Evolutionary conservation across 37 sponge, comb jelly and placozoan genomes (phyloP).

Genomic region (Crambe crambe): DNA sequence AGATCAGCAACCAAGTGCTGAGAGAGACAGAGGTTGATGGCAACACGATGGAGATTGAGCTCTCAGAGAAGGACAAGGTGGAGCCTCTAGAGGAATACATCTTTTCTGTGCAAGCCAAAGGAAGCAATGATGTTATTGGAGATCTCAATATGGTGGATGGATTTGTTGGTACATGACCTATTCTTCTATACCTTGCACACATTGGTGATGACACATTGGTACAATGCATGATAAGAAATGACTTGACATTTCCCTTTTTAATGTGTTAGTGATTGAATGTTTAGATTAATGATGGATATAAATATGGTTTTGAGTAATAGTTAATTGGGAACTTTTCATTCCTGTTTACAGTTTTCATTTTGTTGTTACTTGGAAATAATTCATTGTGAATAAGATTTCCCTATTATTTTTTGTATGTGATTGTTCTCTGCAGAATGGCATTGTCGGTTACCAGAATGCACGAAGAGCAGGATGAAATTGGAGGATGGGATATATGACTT

Average conservation of each 20-base stretch:
- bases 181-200: too few species aligned
- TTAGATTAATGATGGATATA: too few species aligned
- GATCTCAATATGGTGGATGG: background rate
- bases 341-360: too few species aligned
- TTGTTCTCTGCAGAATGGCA: slow-evolving; percentile 14
- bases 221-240: too few species aligned
- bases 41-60: background rate
- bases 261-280: too few species aligned
- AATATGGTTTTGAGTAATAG: too few species aligned
- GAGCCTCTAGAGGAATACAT: background rate
- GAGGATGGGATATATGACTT: slow-evolving; percentile 10
- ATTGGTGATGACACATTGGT: too few species aligned
- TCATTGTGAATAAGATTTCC: too few species aligned
- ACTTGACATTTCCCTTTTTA: too few species aligned
- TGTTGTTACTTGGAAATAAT: too few species aligned
- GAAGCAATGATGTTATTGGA: background rate
- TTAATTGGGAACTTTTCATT: too few species aligned
- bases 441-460: slow-evolving; percentile 9
- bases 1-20: background rate
- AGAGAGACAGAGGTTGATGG: background rate
- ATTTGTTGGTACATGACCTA: slow-evolving; percentile 4
- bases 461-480: background rate
- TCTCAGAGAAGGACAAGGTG: background rate
- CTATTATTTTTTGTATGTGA: background rate
- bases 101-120: background rate